Conservation (phyloP, 2,888 invertebrate genomes). For the Digitonthophagus gazella region DNA sequence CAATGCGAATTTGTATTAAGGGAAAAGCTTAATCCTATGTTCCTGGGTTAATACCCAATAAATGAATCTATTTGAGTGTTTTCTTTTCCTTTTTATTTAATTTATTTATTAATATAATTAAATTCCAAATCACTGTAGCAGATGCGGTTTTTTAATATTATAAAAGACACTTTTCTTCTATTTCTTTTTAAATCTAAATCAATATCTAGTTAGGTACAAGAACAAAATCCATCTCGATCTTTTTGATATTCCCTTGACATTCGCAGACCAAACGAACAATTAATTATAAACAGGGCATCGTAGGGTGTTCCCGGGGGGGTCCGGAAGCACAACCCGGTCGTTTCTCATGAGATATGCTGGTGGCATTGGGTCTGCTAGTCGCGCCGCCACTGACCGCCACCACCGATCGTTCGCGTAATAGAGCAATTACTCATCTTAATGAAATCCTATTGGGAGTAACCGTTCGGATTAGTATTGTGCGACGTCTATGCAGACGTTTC, state of each 20-base stretch:
- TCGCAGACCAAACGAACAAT: neutral
- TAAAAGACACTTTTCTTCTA: too few relatives aligned
- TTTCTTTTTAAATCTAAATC: too few relatives aligned
- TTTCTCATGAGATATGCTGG: conserved; percentile 9
- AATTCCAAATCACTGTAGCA: too few relatives aligned
- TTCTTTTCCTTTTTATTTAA: too few relatives aligned
- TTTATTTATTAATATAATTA: too few relatives aligned
- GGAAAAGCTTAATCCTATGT: too few relatives aligned
- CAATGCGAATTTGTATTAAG: neutral
- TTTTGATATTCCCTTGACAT: too few relatives aligned
- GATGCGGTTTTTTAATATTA: too few relatives aligned
- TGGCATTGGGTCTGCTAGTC: neutral
- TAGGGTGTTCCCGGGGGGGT: neutral
- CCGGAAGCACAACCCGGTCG: conserved; percentile 1
- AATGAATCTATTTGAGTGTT: too few relatives aligned
- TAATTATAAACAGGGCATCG: neutral
- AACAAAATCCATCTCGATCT: too few relatives aligned
- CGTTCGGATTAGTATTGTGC: conserved; percentile 12
- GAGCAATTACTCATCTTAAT: conserved; percentile 16
- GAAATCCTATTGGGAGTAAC: conserved; percentile 9
- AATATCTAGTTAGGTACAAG: too few relatives aligned
- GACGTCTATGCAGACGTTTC: neutral
- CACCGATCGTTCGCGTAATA: conserved; percentile 17
- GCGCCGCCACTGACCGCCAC: conserved; percentile 7
- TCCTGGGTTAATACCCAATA: too few relatives aligned